Base-by-base conservation (phyloP, 2,888 invertebrate species). In the Nematopogon swammerdamellus region DNA sequence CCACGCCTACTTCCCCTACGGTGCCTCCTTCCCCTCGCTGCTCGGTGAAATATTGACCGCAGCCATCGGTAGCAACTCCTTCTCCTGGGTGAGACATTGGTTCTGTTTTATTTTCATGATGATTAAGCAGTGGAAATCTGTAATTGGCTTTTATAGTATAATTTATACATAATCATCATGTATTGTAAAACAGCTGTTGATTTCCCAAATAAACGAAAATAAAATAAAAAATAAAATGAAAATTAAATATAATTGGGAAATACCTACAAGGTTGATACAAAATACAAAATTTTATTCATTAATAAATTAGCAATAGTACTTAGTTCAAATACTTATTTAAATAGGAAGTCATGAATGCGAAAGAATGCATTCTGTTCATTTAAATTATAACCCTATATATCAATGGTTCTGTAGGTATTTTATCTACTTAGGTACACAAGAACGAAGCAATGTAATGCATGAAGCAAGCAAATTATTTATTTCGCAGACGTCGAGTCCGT, bases 1-100 rank as follows among this genome's bases (percentile, higher is more conserved):
- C 75, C 97, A 98, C 70, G 99, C 99, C 0, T 99, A 99, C 70
- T 99, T 99, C 68, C 98, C 99, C 3, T 88, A 97, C 14, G 98
- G 98, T 16, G 97, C 97, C 74, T 95, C 92, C 1, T 99, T 88
- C 70, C 98, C 98, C 2, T 97, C 97, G 4, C 97, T 99, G 55
- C 81, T 99, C 46, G 99, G 95, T 3, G 98, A 99, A 64, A 97
- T 99, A 96, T 79, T 99, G 51, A 90, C 94, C 3, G 94, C 94
- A 66, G 96, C 95, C 19, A 92, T 99, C 52, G 98, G 97, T 45
- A 96, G 95, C 70, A 92, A 98, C 60, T 98, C 99, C 63, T 99
- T 99, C 75, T 97, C 97, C 45, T 99, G 99, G 99, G 95, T 95
- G 72, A 67, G 56, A n/a, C n/a, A n/a, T 49, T 16, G 43, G n/a